Evolutionary conservation across 2,797 vertebrate genomes (phyloP).

Genomic region (Delichon dasypus): DNA sequence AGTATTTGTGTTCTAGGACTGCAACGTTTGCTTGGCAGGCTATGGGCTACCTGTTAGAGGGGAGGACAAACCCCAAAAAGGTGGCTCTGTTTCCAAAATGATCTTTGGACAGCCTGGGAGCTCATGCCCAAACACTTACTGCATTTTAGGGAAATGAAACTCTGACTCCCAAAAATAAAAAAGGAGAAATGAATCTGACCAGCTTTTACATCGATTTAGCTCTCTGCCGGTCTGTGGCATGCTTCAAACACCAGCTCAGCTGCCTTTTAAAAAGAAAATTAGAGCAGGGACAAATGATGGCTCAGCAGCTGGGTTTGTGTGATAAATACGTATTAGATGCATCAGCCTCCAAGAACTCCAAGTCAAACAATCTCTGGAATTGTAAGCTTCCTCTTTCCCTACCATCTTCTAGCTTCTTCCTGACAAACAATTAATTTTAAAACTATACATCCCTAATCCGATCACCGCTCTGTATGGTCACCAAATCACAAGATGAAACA

Average conservation of each 20-base stretch:
- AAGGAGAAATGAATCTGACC: conserved; percentile 73
- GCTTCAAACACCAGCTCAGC: conserved; percentile 3
- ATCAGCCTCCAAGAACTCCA: neutral
- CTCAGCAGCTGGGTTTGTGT: conserved; percentile 8
- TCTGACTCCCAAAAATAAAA: conserved; percentile 61
- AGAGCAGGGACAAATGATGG: neutral
- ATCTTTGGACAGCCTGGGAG: neutral
- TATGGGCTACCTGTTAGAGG: neutral
- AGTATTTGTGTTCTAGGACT: neutral
- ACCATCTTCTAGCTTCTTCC: neutral
- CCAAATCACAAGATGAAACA: conserved; percentile 14
- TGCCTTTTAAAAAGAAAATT: neutral
- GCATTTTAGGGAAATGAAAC: conserved; percentile 76
- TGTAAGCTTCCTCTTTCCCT: neutral
- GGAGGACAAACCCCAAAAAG: neutral
- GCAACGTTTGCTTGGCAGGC: neutral
- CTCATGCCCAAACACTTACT: neutral
- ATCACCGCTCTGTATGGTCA: neutral
- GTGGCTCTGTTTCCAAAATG: neutral
- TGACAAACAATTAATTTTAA: conserved; percentile 24
- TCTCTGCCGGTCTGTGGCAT: neutral
- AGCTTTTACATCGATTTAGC: neutral
- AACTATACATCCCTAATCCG: conserved; percentile 2
- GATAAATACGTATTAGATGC: neutral
- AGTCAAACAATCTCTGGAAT: neutral